Percentiles rank a stretch among this genome's conserved stretches.
Evolutionary conservation across 2,113 vertebrate genomes (phyloP).

Genomic region (Cacatua alba): DNA sequence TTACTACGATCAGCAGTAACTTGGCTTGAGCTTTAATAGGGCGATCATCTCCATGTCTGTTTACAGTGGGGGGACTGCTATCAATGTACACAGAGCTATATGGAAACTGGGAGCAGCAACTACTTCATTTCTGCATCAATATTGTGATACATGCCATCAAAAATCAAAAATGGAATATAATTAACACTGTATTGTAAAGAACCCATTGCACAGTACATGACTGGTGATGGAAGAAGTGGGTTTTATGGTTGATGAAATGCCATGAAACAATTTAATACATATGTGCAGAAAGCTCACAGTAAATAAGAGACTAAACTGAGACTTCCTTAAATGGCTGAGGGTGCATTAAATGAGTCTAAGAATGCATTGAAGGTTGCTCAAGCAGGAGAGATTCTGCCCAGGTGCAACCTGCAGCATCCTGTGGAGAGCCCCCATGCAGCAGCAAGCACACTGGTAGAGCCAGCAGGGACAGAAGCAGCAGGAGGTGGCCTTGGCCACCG

Average conservation of each 20-base stretch:
- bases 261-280: background rate
- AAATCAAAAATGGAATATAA: background rate
- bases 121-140: background rate
- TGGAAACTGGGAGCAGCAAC: background rate
- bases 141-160: background rate
- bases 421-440: rapidly evolving
- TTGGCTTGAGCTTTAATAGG: background rate
- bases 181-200: background rate
- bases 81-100: background rate
- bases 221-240: background rate
- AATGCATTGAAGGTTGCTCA: no score
- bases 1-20: background rate
- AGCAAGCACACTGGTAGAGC: background rate
- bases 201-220: background rate
- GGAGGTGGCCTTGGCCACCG: background rate
- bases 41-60: no score
- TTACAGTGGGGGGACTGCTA: background rate
- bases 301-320: background rate
- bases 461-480: background rate
- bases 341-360: background rate
- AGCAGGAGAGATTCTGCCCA: background rate
- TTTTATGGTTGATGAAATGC: background rate
- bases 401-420: background rate
- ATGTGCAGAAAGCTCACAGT: background rate
- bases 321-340: background rate